Percentiles rank a stretch among this genome's conserved stretches.
These are phyloP conservation scores for Myrmecobius fasciatus DNA, from an alignment of 2,113 vertebrate species.

Conservation along the genomic window DNA sequence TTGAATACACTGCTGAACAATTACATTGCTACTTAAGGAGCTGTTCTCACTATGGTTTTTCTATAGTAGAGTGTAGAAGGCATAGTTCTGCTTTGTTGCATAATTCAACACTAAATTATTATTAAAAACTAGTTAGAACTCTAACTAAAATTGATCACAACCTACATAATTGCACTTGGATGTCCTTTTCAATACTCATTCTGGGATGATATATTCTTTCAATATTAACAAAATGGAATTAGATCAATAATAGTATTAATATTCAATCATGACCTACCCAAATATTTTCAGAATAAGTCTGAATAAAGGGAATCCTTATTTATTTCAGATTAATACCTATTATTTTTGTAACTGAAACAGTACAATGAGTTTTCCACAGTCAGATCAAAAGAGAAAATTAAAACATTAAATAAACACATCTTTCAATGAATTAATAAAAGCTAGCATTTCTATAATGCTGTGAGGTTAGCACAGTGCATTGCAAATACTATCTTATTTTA, in stretches of 20 bases:
- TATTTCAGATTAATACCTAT: neutral
- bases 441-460: neutral
- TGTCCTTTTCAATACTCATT: neutral
- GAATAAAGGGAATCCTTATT: neutral
- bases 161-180: neutral
- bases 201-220: neutral
- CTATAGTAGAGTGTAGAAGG: slow-evolving; percentile 39
- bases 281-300: neutral
- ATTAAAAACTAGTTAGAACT: slow-evolving; percentile 40
- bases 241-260: neutral
- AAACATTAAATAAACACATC: neutral
- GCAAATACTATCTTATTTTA: neutral
- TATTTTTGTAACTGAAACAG: neutral
- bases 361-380: neutral
- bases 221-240: neutral
- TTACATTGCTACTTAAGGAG: slow-evolving; percentile 26
- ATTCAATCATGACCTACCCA: neutral
- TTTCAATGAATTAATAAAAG: neutral
- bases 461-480: neutral
- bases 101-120: slow-evolving; percentile 41
- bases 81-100: slow-evolving; percentile 42
- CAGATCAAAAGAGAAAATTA: neutral
- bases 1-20: neutral
- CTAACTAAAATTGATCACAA: neutral
- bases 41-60: slow-evolving; percentile 37